Evolutionary conservation across 2,797 vertebrate genomes (phyloP), one percentile per base, ranked within the genome.

Genomic region (Apogon talboti): DNA sequence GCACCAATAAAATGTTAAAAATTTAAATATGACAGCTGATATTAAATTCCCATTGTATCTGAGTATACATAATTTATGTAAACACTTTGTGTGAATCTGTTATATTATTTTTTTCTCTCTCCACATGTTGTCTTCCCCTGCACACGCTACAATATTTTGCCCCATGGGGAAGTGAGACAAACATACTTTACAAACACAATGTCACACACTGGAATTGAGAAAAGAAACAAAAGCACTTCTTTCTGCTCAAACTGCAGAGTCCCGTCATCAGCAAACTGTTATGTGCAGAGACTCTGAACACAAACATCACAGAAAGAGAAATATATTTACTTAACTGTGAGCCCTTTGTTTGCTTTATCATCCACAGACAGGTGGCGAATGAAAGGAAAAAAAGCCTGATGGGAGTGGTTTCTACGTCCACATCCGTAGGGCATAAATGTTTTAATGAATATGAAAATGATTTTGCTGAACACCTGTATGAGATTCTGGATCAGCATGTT

Each of bases 61-160:
- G 24, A 41, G n/a, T 21, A 48, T 41, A 1, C n/a, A 50, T 11
- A 19, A 10, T 15, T 13, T 15, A 49, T 52, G 15, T 1, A 41
- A 24, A 33, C 6, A 10, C 11, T 13, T 37, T 33, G 18, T 55
- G 11, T 40, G 19, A 43, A 45, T 66, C 18, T 54, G 43, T 50
- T 59, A 35, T 13, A 52, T 14, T 2, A 53, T 41, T 24, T 19
- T 4, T 38, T 43, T 46, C 40, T 47, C 44, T 44, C 1, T 28
- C 33, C 2, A 30, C 56, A 35, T 45, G 44, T 54, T 65, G 16
- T 21, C 38, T 79, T 9, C 38, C 46, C 24, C 28, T 54, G 48
- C 4, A 19, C 43, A 47, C 49, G 57, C 6, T 37, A 56, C n/a
- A 47, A 60, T n/a, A 48, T 30, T 65, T 71, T 41, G 7, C 40